A percentile compares a stretch with the other conserved stretches of the same genome.
These are phyloP conservation scores for Brachionus calyciflorus DNA, from an alignment of 1,140 invertebrate genomes.

Conservation along the genomic window DNA sequence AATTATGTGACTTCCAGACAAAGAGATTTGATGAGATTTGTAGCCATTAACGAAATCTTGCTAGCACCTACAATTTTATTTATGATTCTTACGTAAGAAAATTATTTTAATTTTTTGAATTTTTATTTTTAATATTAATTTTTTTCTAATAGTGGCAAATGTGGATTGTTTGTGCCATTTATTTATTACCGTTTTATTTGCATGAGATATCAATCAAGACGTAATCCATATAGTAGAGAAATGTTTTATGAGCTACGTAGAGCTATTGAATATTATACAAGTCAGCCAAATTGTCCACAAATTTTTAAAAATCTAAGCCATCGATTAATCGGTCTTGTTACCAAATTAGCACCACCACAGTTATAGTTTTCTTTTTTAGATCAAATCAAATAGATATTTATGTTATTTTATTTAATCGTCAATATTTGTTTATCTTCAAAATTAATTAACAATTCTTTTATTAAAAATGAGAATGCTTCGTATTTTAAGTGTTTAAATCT, in stretches of 20 bases:
- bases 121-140: constrained; percentile 47
- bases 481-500: too few relatives aligned
- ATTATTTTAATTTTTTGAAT: too few relatives aligned
- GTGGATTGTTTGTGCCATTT: constrained; percentile 79
- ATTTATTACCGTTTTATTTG: constrained; percentile 91
- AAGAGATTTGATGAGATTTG: constrained; percentile 77
- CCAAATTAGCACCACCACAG: constrained; percentile 66
- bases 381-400: too few relatives aligned
- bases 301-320: constrained; percentile 64
- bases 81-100: constrained; percentile 79
- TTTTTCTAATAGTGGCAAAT: constrained; percentile 60
- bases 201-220: constrained; percentile 79
- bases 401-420: too few relatives aligned
- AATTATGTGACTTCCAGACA: constrained; percentile 67
- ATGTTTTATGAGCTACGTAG: constrained; percentile 76
- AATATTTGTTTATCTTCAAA: too few relatives aligned
- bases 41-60: constrained; percentile 84
- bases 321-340: constrained; percentile 65
- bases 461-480: too few relatives aligned
- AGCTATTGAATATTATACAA: constrained; percentile 65
- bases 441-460: too few relatives aligned
- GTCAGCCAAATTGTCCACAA: constrained; percentile 66
- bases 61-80: constrained; percentile 80
- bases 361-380: background rate
- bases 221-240: constrained; percentile 88